Evolutionary conservation across 1,140 invertebrate species (phyloP), one percentile per base, ranked within the genome.

Genomic region (Elysia chlorotica): DNA sequence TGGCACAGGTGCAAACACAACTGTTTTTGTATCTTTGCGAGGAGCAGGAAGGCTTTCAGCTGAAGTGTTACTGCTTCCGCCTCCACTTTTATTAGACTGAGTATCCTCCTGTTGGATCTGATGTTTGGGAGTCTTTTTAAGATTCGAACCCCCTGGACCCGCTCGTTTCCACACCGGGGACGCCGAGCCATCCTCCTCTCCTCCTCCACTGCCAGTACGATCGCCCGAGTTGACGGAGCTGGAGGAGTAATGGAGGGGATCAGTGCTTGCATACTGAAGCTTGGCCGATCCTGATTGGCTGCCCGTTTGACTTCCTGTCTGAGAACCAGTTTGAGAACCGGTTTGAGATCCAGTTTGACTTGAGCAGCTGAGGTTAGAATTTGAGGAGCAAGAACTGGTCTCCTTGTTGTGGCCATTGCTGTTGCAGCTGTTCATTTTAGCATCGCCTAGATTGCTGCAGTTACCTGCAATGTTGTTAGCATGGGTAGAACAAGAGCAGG

Each of bases 191-290:
- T 25, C 53, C n/a, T n/a, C n/a, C n/a, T n/a, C n/a, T n/a, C n/a
- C n/a, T n/a, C n/a, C n/a, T n/a, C n/a, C n/a, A n/a, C n/a, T n/a
- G n/a, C n/a, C n/a, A n/a, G n/a, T n/a, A 28, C 67, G 21, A 38
- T 69, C 73, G 17, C 78, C 75, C 41, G 75, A 93, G 93, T 80
- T 73, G 17, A 79, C 61, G n/a, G 75, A 74, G 93, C 91, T 75
- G 65, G 78, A 85, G 91, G 91, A 93, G 88, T 95, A 96, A 81
- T 93, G 94, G 78, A 94, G 92, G 56, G 95, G 95, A 81, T 95
- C 93, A 87, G 96, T 94, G 75, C 95, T 96, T 71, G 95, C 94
- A 88, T 96, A 95, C 83, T 97, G 96, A 75, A 97, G 91, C 81
- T 94, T 92, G 25, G 96, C 96, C 86, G 97, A 95, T 10, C 78